Conservation (phyloP, 2,888 invertebrate genomes). For the Erebia palarica region DNA sequence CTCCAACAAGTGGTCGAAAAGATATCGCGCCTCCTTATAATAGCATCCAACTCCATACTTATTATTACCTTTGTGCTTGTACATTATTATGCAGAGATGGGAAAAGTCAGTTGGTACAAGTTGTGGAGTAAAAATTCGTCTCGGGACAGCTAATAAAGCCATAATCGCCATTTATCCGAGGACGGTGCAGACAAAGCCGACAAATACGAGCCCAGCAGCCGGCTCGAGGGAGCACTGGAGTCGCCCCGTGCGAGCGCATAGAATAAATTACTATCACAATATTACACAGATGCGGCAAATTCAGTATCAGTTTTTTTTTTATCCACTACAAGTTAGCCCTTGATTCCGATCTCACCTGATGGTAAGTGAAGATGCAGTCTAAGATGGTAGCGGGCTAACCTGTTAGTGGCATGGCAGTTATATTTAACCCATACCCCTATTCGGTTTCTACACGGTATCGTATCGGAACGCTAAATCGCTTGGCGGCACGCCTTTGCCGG, state of each 20-base stretch:
- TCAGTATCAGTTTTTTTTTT: too few species aligned
- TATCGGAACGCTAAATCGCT: too few species aligned
- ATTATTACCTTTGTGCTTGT: background rate
- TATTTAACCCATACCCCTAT: too few species aligned
- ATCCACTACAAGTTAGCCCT: too few species aligned
- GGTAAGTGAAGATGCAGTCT: too few species aligned
- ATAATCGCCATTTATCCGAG: slow-evolving; percentile 31
- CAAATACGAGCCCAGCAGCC: slow-evolving; percentile 25
- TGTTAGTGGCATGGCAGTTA: too few species aligned
- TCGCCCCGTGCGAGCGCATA: background rate
- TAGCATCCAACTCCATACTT: background rate
- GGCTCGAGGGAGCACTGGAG: background rate
- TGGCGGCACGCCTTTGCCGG: too few species aligned
- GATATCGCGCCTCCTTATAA: background rate
- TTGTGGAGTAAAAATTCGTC: slow-evolving; percentile 20
- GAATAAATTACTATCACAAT: background rate
- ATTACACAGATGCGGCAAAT: background rate
- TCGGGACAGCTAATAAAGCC: slow-evolving; percentile 30
- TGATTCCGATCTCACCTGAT: too few species aligned
- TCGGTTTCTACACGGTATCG: too few species aligned
- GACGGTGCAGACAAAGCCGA: slow-evolving; percentile 28
- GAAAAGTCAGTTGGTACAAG: slow-evolving; percentile 18
- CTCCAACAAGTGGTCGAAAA: slow-evolving; percentile 6
- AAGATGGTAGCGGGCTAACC: too few species aligned
- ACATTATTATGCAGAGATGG: background rate